phyloP scores from a whole-genome alignment of 2,888 invertebrate genomes.

The Brassicogethes aeneus region DNA sequence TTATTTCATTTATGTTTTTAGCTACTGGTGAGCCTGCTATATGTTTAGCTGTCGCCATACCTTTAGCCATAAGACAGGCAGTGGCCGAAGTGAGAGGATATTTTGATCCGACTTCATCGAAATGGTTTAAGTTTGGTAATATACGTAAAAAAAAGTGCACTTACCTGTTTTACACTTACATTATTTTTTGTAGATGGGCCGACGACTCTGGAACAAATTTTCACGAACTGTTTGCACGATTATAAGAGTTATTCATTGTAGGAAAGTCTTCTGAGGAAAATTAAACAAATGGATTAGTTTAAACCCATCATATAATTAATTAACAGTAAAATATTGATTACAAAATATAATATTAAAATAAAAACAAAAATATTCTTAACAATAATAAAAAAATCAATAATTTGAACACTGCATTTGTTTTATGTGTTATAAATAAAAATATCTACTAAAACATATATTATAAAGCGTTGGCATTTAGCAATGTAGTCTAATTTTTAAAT shows the following conservation, averaged over 20 bases:
- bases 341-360: slow-evolving; percentile 1
- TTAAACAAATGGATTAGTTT: not conserved
- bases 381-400: not conserved
- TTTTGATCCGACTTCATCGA: not conserved
- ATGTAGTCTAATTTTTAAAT: slow-evolving; percentile 8
- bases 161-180: no score
- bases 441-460: not conserved
- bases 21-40: slow-evolving; percentile 54
- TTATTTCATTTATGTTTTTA: no score
- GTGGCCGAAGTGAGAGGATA: not conserved
- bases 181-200: slow-evolving; percentile 2
- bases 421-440: not conserved
- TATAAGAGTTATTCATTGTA: not conserved
- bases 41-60: slow-evolving; percentile 42
- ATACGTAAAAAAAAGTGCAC: not conserved
- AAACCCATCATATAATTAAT: slow-evolving; percentile 1
- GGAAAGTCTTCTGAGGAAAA: not conserved
- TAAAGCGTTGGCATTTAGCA: not conserved
- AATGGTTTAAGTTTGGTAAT: not conserved
- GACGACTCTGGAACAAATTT: not conserved
- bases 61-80: slow-evolving; percentile 11
- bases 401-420: not conserved
- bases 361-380: not conserved
- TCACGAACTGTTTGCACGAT: not conserved
- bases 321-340: slow-evolving; percentile 1